Evolutionary conservation across 2,797 vertebrate species (phyloP).

Genomic region (Sphenopsis melanotis): DNA sequence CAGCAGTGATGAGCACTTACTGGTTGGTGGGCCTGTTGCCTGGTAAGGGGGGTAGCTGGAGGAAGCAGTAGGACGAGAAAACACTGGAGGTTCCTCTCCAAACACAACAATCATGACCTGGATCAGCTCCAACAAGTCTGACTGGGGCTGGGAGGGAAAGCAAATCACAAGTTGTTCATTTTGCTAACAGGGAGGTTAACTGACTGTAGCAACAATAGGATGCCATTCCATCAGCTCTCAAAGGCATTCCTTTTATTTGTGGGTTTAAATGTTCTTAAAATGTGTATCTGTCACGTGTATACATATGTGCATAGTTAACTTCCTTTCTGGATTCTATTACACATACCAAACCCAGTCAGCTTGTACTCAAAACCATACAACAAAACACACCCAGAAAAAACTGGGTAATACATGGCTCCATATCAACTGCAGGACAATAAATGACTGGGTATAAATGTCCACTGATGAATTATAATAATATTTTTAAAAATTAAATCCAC

Average conservation of each 20-base stretch:
- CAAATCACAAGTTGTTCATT: neutral
- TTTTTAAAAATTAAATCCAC: neutral
- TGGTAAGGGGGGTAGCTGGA: slow-evolving; percentile 89
- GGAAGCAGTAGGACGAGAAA: slow-evolving; percentile 86
- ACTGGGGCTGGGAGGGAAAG: slow-evolving; percentile 84
- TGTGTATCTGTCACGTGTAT: neutral
- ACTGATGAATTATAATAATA: neutral
- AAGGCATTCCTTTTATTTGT: neutral
- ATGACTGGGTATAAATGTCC: neutral
- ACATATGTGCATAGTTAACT: neutral
- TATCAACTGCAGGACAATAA: neutral
- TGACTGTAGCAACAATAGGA: neutral
- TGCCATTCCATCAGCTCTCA: neutral
- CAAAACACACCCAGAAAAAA: neutral
- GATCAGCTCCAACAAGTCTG: slow-evolving; percentile 94
- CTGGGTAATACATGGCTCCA: neutral
- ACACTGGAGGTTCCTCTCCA: slow-evolving; percentile 96
- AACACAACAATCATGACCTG: slow-evolving; percentile 99
- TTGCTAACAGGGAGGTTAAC: neutral
- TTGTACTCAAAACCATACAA: neutral
- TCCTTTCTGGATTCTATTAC: neutral
- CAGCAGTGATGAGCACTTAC: slow-evolving; percentile 73
- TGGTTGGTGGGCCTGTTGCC: slow-evolving; percentile 91
- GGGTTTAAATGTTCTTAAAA: neutral
- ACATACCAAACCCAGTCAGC: neutral